Evolutionary conservation across 37 sponge, comb jelly and placozoan species (phyloP), one percentile per base, ranked within the genome.

Genomic region (Trichoplax adhaerens): DNA sequence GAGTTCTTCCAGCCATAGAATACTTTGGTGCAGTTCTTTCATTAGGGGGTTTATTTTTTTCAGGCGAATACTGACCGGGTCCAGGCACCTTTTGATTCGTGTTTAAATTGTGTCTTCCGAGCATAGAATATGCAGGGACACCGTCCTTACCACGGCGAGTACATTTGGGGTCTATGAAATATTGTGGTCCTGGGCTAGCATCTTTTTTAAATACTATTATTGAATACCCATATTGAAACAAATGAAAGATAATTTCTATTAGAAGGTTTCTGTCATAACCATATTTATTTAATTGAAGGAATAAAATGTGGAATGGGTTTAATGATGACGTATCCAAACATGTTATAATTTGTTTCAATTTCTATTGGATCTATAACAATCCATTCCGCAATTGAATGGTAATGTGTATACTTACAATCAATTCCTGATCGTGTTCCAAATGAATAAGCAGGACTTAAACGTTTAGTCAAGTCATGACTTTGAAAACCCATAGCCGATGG

Each of bases 11-110:
- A 0, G 87, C 91, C 88, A 90, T 87, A 62, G 86, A 85, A 71
- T 90, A 94, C 52, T 85, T 79, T 7, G 96, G 96, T 0, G 81
- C 89, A 72, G 83, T 84, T 60, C 88, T 81, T 66, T 96, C 86
- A 61, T 87, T 72, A 65, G 82, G 85, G 54, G 98, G 98, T 51
- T 88, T 89, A 1, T 78, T 83, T 64, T 77, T 69, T 70, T 94
- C 96, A 47, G 91, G 88, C 2, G 72, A 77, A 71, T 94, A 90
- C 50, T 83, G 57, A 0, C 88, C 91, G 48, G 96, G 91, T 1
- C 83, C 91, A 50, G 96, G 96, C 3, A 91, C 87, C 73, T 90
- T 86, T 52, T 69, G 57, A 91, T 85, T 56, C 91, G 93, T 78
- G 2, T 83, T 83, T 52, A 83, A 90, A 62, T 90, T 90, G 66